Evolutionary conservation across 2,113 vertebrate genomes (phyloP).

Genomic region (Lichenostomus cassidix): DNA sequence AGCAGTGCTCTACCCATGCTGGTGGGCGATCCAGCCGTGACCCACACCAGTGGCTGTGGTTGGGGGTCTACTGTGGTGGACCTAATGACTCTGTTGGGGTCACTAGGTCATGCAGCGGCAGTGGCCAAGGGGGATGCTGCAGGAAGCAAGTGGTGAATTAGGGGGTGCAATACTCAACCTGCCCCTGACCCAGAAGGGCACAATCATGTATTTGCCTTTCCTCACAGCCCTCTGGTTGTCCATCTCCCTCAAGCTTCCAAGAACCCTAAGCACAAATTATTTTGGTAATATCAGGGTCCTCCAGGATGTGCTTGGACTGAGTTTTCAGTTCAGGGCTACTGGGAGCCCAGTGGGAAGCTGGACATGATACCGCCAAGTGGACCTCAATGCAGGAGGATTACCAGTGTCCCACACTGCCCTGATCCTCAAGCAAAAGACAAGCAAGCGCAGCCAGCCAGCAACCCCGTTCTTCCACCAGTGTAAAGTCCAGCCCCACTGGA

Average conservation of each 20-base stretch:
- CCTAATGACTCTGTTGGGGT: fast-evolving
- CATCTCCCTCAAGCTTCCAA: not conserved
- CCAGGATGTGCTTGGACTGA: not conserved
- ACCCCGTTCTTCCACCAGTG: not conserved
- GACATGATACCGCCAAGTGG: not conserved
- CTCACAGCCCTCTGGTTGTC: not conserved
- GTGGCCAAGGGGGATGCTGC: not conserved
- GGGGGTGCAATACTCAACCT: not conserved
- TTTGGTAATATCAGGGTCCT: not conserved
- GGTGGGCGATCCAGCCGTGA: not conserved
- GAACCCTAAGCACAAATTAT: not conserved
- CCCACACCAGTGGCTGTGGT: fast-evolving
- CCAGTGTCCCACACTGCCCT: not conserved
- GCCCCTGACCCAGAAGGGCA: not conserved
- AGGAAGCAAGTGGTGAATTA: not conserved
- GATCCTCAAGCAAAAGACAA: not conserved
- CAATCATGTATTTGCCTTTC: not conserved
- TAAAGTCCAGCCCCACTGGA: not conserved
- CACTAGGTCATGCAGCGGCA: not conserved
- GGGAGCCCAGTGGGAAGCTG: not conserved
- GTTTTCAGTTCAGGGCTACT: not conserved
- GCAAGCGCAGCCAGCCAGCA: not conserved
- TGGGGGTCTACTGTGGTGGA: not conserved
- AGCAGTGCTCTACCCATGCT: not conserved
- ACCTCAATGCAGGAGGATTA: not conserved